phyloP scores from a whole-genome alignment of 2,113 vertebrate species.

The Phalacrocorax aristotelis region DNA sequence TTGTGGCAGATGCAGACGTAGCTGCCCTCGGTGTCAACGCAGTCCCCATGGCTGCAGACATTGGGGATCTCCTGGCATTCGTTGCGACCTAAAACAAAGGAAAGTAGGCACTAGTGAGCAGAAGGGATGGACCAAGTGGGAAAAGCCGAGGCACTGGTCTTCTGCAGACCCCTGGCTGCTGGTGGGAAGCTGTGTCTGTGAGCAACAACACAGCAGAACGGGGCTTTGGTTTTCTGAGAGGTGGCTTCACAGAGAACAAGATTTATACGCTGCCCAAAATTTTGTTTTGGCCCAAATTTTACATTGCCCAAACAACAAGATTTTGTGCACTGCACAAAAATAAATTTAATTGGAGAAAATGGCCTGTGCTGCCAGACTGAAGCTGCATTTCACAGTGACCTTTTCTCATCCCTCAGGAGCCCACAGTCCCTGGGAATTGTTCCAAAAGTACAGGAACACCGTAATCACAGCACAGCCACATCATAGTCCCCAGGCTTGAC shows the following conservation, averaged over 20 bases:
- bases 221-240: neutral
- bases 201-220: neutral
- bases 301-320: no score
- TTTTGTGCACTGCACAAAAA: neutral
- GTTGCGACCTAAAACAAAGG: slow-evolving; percentile 79
- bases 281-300: no score
- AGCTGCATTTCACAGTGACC: neutral
- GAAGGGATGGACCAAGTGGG: neutral
- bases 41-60: slow-evolving; percentile 89
- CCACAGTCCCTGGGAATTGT: neutral
- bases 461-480: neutral
- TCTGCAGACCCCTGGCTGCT: neutral
- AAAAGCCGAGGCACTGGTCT: neutral
- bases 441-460: neutral
- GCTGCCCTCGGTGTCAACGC: slow-evolving; percentile 88
- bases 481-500: neutral
- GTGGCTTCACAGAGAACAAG: neutral
- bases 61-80: slow-evolving; percentile 92
- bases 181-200: neutral
- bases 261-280: no score
- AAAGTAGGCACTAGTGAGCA: neutral
- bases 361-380: neutral
- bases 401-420: neutral
- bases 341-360: neutral
- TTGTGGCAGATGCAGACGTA: slow-evolving; percentile 90